Evolutionary conservation across 2,888 invertebrate genomes (phyloP), one percentile per base, ranked within the genome.

Genomic region (Abrostola tripartita): DNA sequence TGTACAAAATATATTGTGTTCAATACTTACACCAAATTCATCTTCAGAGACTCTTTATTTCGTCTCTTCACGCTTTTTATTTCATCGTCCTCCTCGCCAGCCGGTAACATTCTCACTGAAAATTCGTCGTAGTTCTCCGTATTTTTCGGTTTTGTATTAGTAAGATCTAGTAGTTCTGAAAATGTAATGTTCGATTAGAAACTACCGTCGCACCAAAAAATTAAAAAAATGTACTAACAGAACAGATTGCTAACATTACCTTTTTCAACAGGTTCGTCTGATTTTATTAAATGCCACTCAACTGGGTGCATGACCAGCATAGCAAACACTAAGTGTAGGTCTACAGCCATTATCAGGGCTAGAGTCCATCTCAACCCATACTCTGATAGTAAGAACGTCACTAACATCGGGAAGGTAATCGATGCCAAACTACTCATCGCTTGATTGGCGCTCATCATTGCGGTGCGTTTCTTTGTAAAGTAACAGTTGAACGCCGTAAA

Each of bases 361-460:
- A 97, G 91, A 11, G 97, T 96, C 85, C 97, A 97, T 68, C 96
- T 91, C 82, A 97, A 97, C 4, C 97, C 97, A 70, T 96, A 97
- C 69, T 90, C 89, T 0, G 94, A 91, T 76, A 97, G 89, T 9
- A 96, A 90, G 61, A 93, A 94, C 44, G 96, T 96, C 47, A 96
- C 95, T 2, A 96, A 82, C 61, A 96, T 94, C 0, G 97, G 97
- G 83, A 96, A 97, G 0, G 96, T 92, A 81, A 97, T 97, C 7
- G 96, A 95, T 0, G 96, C 96, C 49, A 96, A 85, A 8, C 96
- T 97, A 77, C 97, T 96, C 71, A 97, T 88, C 0, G 96, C 95
- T 86, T 97, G 97, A n/a, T 96, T 95, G 10, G 96, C 95, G 62
- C 97, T 96, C 96, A 97, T 97, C 93, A 97, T 96, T 58, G 96